These are phyloP conservation scores for Neoascia interrupta DNA, from an alignment of 2,888 invertebrate species.

Conservation along the genomic window DNA sequence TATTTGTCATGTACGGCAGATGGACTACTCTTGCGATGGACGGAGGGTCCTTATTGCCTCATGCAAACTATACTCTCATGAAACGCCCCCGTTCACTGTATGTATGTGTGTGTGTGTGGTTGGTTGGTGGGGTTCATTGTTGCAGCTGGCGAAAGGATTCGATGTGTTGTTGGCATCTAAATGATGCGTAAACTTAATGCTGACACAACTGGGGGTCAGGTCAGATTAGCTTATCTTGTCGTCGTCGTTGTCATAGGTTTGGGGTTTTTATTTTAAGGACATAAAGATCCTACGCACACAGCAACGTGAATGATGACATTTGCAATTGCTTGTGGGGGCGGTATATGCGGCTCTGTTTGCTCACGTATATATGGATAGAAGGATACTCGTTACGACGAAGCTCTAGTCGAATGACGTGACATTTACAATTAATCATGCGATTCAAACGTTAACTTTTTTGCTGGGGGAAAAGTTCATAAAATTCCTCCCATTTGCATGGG, in stretches of 20 bases:
- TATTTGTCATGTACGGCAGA: constrained; percentile 62
- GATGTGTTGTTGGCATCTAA: constrained; percentile 33
- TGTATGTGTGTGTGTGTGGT: constrained; percentile 13
- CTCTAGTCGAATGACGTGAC: constrained; percentile 14
- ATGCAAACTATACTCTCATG: too few relatives aligned
- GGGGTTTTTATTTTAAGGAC: constrained; percentile 25
- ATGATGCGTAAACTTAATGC: constrained; percentile 61
- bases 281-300: background rate
- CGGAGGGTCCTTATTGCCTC: background rate
- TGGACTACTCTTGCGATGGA: constrained; percentile 24
- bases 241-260: constrained; percentile 20
- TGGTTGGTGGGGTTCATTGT: constrained; percentile 20
- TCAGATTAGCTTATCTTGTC: constrained; percentile 63
- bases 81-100: background rate
- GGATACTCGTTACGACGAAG: background rate
- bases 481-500: background rate
- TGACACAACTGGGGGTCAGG: constrained; percentile 51
- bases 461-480: too few relatives aligned
- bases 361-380: background rate
- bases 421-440: constrained; percentile 53
- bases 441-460: constrained; percentile 31
- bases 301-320: constrained; percentile 34
- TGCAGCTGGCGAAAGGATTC: constrained; percentile 27
- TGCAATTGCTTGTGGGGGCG: constrained; percentile 19
- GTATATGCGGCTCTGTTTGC: background rate